Conservation (phyloP, 2,888 invertebrate species). For the Aplocera efformata region DNA sequence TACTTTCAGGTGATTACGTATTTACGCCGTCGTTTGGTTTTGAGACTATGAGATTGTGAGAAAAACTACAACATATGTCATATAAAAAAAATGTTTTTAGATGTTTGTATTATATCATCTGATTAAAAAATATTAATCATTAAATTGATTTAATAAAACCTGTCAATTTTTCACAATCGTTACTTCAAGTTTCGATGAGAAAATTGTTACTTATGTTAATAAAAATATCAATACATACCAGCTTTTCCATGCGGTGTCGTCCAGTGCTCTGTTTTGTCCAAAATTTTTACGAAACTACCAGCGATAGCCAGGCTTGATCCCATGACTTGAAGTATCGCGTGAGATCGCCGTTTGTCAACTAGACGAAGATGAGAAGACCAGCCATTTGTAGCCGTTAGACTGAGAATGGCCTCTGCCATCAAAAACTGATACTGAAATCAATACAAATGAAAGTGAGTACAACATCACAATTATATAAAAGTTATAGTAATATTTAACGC, state of each 20-base stretch:
- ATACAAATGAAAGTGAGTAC: no score
- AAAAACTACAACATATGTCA: no score
- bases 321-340: slow-evolving; percentile 45
- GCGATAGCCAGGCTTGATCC: slow-evolving; percentile 44
- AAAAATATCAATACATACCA: slow-evolving; percentile 27
- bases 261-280: slow-evolving; percentile 41
- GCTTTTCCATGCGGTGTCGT: slow-evolving; percentile 44
- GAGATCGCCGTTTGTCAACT: slow-evolving; percentile 41
- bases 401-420: slow-evolving; percentile 49
- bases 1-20: no score
- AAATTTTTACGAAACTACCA: slow-evolving; percentile 43
- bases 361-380: slow-evolving; percentile 43
- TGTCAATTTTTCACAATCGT: no score
- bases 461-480: not conserved
- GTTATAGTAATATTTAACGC: no score
- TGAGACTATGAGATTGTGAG: no score
- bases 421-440: slow-evolving; percentile 47
- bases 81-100: no score
- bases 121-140: no score
- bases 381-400: slow-evolving; percentile 39
- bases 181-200: no score
- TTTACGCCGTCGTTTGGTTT: no score
- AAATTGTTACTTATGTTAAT: not conserved
- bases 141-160: no score
- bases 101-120: no score